Evolutionary conservation across 2,888 invertebrate species (phyloP).

Genomic region (Druceiella hillmani): DNA sequence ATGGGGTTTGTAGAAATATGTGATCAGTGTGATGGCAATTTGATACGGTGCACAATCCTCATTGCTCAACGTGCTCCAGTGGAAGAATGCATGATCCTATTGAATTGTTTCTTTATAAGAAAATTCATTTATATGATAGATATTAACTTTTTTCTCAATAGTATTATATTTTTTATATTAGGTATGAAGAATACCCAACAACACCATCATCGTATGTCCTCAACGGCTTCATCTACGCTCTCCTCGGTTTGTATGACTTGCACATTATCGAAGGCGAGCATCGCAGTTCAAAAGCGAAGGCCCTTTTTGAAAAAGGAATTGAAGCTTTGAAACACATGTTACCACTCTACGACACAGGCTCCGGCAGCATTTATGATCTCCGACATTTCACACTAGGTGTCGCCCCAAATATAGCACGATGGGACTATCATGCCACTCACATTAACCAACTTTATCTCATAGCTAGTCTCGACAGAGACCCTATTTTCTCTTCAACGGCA

Average conservation of each 20-base stretch:
- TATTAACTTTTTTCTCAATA: too few species aligned
- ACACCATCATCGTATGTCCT: slow-evolving; percentile 91
- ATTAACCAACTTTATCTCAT: slow-evolving; percentile 90
- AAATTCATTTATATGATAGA: slow-evolving; percentile 1
- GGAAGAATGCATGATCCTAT: neutral
- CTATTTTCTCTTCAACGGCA: slow-evolving; percentile 76
- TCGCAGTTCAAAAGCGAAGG: slow-evolving; percentile 64
- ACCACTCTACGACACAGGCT: slow-evolving; percentile 90
- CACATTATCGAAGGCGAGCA: slow-evolving; percentile 70
- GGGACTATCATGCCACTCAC: slow-evolving; percentile 99
- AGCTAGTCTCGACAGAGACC: slow-evolving; percentile 78
- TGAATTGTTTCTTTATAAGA: neutral
- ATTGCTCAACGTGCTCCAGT: too few species aligned
- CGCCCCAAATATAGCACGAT: slow-evolving; percentile 91
- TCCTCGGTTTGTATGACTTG: slow-evolving; percentile 95
- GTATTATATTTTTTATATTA: slow-evolving; percentile 27
- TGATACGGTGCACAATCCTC: too few species aligned
- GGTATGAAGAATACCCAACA: slow-evolving; percentile 99
- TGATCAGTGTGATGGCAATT: too few species aligned
- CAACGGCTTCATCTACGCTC: slow-evolving; percentile 97
- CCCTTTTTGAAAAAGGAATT: slow-evolving; percentile 81
- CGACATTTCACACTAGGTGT: slow-evolving; percentile 86
- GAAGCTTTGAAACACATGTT: slow-evolving; percentile 81
- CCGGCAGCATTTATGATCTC: slow-evolving; percentile 93
- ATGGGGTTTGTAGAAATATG: too few species aligned